Conservation (phyloP, 64 coral and sea anemone species). For the Porites lutea region DNA sequence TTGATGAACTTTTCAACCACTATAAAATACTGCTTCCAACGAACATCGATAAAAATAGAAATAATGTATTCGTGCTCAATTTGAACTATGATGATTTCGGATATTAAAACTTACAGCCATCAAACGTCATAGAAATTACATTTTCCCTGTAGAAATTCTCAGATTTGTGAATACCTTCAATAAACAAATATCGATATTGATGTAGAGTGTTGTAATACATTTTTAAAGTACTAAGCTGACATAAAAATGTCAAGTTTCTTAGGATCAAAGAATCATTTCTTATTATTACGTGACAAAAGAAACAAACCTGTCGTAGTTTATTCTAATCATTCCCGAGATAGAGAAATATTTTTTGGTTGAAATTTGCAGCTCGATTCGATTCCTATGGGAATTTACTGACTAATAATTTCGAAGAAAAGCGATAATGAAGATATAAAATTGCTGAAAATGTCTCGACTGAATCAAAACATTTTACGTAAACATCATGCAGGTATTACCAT, state of each 20-base stretch:
- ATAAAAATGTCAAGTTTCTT: not conserved
- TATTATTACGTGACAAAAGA: not conserved
- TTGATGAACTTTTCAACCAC: not conserved
- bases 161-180: too few relatives aligned
- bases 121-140: not conserved
- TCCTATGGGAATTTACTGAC: not conserved
- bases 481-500: not conserved
- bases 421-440: not conserved
- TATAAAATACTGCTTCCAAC: not conserved
- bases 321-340: not conserved
- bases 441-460: constrained; percentile 1
- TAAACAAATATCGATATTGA: too few relatives aligned
- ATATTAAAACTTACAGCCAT: not conserved
- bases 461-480: not conserved
- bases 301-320: not conserved
- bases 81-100: not conserved
- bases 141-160: constrained; percentile 7
- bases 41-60: not conserved
- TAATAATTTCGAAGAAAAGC: not conserved
- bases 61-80: not conserved
- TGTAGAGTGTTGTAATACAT: too few relatives aligned
- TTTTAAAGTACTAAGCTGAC: too few relatives aligned
- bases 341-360: not conserved
- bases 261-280: not conserved
- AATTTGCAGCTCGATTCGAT: not conserved